Evolutionary conservation across 2,888 invertebrate species (phyloP).

Genomic region (Operophtera brumata): DNA sequence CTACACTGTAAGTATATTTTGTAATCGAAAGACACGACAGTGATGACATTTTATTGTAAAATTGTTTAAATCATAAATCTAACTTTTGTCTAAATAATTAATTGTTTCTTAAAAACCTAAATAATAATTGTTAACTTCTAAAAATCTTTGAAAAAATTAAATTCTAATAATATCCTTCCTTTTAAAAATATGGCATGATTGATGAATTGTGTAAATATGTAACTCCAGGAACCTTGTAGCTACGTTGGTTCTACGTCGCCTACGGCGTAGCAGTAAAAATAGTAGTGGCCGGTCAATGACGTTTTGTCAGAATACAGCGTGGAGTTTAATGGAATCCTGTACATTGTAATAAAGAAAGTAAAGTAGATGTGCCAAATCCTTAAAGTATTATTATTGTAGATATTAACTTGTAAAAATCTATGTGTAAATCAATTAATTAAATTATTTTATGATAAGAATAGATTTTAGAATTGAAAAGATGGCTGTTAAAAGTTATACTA

Average conservation of each 20-base stretch:
- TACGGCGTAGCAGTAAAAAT: neutral
- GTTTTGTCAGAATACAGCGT: too few relatives aligned
- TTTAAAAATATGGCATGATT: neutral
- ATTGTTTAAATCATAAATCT: conserved; percentile 17
- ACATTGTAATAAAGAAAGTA: neutral
- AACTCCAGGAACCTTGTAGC: neutral
- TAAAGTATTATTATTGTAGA: conserved; percentile 9
- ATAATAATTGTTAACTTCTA: neutral
- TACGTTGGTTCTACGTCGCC: neutral
- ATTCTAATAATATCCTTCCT: too few relatives aligned
- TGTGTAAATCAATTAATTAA: conserved; percentile 1
- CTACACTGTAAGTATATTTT: conserved; percentile 64
- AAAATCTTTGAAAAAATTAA: neutral
- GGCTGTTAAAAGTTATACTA: conserved; percentile 42
- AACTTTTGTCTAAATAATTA: conserved; percentile 6
- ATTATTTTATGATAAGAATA: conserved; percentile 20
- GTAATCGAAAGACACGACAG: conserved; percentile 68
- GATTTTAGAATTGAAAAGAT: conserved; percentile 37
- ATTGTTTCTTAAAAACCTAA: neutral
- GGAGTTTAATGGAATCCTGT: too few relatives aligned
- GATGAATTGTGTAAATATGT: neutral
- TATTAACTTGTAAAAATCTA: conserved; percentile 13
- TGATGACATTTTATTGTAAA: conserved; percentile 43
- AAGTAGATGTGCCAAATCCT: conserved; percentile 19
- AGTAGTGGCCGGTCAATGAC: too few relatives aligned